phyloP scores from a whole-genome alignment of 2,113 vertebrate species.

The Herpailurus yagouaroundi region DNA sequence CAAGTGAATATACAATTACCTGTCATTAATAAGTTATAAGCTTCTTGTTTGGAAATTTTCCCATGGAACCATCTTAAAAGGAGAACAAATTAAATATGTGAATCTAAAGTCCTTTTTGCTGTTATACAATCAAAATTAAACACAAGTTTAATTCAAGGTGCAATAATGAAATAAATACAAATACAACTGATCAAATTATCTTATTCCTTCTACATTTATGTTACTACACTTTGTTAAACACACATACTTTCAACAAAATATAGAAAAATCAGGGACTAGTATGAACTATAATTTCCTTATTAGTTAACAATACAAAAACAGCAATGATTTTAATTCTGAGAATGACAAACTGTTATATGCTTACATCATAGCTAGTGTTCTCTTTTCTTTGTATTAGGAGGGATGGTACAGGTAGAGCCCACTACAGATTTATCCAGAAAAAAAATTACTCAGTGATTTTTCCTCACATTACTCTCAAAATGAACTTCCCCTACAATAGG shows the following conservation, averaged over 20 bases:
- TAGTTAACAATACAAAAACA: slow-evolving; percentile 20
- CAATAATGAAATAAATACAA: slow-evolving; percentile 20
- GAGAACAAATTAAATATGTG: slow-evolving; percentile 77
- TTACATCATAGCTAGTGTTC: not conserved
- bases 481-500: not conserved
- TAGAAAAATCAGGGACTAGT: not conserved
- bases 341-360: not conserved
- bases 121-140: slow-evolving; percentile 60
- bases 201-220: not conserved
- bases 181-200: not conserved
- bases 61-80: slow-evolving; percentile 98
- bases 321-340: not conserved
- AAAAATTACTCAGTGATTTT: not conserved
- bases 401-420: not conserved
- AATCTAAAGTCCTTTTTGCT: slow-evolving; percentile 62
- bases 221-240: slow-evolving; percentile 8
- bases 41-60: slow-evolving; percentile 99
- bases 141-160: slow-evolving; percentile 68
- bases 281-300: slow-evolving; percentile 24
- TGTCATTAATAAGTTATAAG: slow-evolving; percentile 98
- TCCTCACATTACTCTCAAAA: slow-evolving; percentile 32
- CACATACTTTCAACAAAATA: slow-evolving; percentile 41
- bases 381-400: not conserved
- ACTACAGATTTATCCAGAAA: not conserved
- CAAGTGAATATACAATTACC: slow-evolving; percentile 86